These are phyloP conservation scores for Augiades crinisus DNA, from an alignment of 2,888 invertebrate species.

Conservation along the genomic window DNA sequence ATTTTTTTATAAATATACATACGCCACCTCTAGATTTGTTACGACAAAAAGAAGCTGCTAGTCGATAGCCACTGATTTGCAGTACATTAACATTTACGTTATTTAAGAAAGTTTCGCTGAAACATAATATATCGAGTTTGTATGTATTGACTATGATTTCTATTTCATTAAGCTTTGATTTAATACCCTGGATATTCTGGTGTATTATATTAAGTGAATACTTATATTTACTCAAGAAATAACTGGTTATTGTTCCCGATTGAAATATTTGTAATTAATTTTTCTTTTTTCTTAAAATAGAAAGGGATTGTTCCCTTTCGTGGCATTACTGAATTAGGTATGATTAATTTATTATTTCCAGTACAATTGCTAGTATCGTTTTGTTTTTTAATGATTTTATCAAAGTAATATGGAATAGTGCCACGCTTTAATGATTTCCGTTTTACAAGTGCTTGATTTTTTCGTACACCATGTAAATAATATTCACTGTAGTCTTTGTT, in stretches of 20 bases:
- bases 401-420: neutral
- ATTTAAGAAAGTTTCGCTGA: neutral
- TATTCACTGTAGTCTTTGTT: neutral
- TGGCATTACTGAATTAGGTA: neutral
- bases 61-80: neutral
- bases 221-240: neutral
- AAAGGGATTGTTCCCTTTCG: neutral
- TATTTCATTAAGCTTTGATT: neutral
- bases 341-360: neutral
- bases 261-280: neutral
- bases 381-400: neutral
- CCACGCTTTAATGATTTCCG: neutral
- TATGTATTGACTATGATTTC: neutral
- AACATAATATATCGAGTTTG: neutral
- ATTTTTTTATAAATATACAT: neutral
- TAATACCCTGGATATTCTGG: neutral
- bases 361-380: neutral
- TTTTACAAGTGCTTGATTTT: neutral
- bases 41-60: neutral
- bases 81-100: neutral
- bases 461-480: neutral
- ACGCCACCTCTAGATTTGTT: neutral
- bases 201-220: neutral
- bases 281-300: neutral
- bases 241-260: neutral